These are phyloP conservation scores for Neotragus moschatus DNA, from an alignment of 2,113 vertebrate genomes.

Conservation along the genomic window DNA sequence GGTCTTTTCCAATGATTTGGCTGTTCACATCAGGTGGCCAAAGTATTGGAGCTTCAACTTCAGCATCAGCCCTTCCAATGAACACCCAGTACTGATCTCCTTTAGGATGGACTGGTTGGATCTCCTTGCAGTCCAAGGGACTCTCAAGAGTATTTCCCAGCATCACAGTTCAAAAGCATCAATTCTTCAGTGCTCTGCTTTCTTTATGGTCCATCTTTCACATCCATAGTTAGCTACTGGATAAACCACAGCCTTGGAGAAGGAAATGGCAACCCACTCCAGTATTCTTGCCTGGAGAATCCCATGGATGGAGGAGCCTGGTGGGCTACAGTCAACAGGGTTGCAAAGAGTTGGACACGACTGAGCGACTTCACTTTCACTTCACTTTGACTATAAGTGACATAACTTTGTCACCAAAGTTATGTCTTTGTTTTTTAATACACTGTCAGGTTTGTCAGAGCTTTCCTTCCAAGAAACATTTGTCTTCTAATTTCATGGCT, in stretches of 20 bases:
- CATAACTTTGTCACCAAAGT: too few species aligned
- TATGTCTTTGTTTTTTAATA: too few species aligned
- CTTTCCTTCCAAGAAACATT: too few species aligned
- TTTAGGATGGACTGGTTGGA: neutral
- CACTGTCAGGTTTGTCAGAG: too few species aligned
- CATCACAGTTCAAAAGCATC: neutral
- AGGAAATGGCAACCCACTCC: neutral
- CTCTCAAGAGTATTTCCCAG: neutral
- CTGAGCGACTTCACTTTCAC: neutral
- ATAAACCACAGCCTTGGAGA: neutral
- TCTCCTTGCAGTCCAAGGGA: neutral
- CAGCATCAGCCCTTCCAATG: neutral
- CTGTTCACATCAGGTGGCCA: neutral
- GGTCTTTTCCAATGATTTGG: neutral
- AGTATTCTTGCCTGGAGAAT: neutral
- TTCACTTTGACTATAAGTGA: too few species aligned
- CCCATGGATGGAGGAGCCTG: neutral
- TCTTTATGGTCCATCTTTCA: neutral
- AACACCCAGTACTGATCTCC: neutral
- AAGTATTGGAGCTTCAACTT: neutral
- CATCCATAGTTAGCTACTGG: neutral
- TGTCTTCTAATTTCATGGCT: too few species aligned
- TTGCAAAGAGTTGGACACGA: rapidly evolving
- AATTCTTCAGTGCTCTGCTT: rapidly evolving
- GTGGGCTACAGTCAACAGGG: neutral